Evolutionary conservation across 2,797 vertebrate species (phyloP), one percentile per base, ranked within the genome.

Genomic region (Pantherophis alleghaniensis): DNA sequence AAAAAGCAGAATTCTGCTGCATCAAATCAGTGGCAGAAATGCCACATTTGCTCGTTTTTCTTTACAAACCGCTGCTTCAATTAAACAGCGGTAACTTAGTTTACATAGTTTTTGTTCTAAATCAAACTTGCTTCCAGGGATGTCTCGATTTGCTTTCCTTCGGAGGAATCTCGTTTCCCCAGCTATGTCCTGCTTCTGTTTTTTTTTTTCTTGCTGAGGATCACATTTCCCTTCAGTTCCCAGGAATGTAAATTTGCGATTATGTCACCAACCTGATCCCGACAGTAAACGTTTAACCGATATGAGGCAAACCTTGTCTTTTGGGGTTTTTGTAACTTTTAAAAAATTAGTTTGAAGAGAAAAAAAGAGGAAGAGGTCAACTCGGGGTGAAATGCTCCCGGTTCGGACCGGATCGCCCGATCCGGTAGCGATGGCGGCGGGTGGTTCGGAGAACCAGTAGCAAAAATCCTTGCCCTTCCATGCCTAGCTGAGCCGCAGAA

Each of bases 211-310:
- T 10, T 24, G 22, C 79, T 83, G 4, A 24, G 37, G 79, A 47
- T 47, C 37, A 47, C 42, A 47, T 83, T 83, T 83, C 79, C 22
- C 42, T 47, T 83, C 79, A 12, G 22, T 83, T 83, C 42, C 37
- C 79, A 83, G 42, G 79, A 0, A 37, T 90, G 86, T 47, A 47
- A 90, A 57, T 92, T 91, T 59, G 93, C 55, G 88, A 66, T 83
- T 6, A 47, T 42, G 83, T 91, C 79, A 37, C 94, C 0, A 26
- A 66, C 7, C 26, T 22, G 55, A 69, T 86, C 57, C 22, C 94
- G 86, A 88, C 93, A 53, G 28, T 96, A 69, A 0, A 94, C 93
- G 95, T 93, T 94, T 92, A 92, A 96, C 91, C 90, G 87, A 96
- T 97, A 94, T 88, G 93, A 59, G 47, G 89, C 94, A 95, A 93